phyloP scores from a whole-genome alignment of 2,888 invertebrate genomes.

The Aelia acuminata region DNA sequence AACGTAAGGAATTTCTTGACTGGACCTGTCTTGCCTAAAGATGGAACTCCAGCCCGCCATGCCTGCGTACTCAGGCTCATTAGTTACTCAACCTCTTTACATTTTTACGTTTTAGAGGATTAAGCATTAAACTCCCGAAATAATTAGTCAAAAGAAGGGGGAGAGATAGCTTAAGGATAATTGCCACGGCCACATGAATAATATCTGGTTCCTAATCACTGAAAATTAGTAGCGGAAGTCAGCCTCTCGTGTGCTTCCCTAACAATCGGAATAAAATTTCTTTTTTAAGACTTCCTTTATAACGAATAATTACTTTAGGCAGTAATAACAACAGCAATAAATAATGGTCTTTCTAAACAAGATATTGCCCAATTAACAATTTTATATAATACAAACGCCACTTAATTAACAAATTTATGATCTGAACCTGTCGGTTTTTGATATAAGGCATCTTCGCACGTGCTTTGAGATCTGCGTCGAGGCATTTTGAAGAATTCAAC shows the following conservation, averaged over 20 bases:
- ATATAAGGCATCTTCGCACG: background rate
- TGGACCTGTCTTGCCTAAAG: too few relatives aligned
- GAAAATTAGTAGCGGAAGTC: slow-evolving; percentile 16
- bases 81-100: background rate
- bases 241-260: background rate
- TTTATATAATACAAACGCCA: background rate
- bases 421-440: background rate
- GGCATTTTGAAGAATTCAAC: background rate
- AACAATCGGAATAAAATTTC: slow-evolving; percentile 15
- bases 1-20: too few relatives aligned
- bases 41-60: background rate
- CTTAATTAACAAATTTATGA: slow-evolving; percentile 7
- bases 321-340: background rate
- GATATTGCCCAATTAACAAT: slow-evolving; percentile 24
- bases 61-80: background rate
- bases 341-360: background rate
- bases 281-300: slow-evolving; percentile 35
- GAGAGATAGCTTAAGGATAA: background rate
- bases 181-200: slow-evolving; percentile 11
- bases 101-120: background rate
- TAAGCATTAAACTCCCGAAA: slow-evolving; percentile 7
- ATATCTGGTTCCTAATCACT: slow-evolving; percentile 34
- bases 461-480: background rate
- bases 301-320: slow-evolving; percentile 16
- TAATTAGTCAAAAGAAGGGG: background rate